These are phyloP conservation scores for Antechinus flavipes DNA, from an alignment of 2,113 vertebrate species.

Conservation along the genomic window DNA sequence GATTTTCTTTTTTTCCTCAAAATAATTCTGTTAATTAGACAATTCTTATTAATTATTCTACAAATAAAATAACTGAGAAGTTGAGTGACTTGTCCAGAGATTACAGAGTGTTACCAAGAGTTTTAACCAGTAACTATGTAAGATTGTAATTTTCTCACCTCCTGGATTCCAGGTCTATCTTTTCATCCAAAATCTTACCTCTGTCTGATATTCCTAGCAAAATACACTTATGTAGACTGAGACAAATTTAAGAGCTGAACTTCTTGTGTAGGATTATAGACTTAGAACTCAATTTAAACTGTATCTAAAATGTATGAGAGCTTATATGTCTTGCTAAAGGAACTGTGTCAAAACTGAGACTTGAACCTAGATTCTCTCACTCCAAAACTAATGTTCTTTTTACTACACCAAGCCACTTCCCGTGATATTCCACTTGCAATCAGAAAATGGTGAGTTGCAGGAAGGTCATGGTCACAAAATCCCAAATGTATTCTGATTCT, in stretches of 20 bases:
- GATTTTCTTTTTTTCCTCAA: not conserved
- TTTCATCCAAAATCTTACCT: not conserved
- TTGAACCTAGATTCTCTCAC: not conserved
- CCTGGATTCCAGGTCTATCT: not conserved
- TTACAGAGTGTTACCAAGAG: no score
- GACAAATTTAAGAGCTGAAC: not conserved
- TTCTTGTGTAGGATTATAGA: not conserved
- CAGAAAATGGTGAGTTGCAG: not conserved
- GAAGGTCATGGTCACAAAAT: not conserved
- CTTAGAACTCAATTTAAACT: not conserved
- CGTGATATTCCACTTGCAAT: not conserved
- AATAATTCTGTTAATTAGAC: not conserved
- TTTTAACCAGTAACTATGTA: not conserved
- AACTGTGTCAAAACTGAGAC: not conserved
- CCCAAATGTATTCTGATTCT: not conserved
- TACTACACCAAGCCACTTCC: not conserved
- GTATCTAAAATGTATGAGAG: not conserved
- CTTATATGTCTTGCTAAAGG: not conserved
- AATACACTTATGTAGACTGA: not conserved
- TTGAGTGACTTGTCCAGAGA: not conserved
- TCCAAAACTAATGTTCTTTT: not conserved
- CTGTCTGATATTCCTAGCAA: not conserved
- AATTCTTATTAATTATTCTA: not conserved
- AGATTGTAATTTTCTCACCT: not conserved
- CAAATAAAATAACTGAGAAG: not conserved